phyloP scores from a whole-genome alignment of 2,797 vertebrate species.

The Margarornis squamiger region DNA sequence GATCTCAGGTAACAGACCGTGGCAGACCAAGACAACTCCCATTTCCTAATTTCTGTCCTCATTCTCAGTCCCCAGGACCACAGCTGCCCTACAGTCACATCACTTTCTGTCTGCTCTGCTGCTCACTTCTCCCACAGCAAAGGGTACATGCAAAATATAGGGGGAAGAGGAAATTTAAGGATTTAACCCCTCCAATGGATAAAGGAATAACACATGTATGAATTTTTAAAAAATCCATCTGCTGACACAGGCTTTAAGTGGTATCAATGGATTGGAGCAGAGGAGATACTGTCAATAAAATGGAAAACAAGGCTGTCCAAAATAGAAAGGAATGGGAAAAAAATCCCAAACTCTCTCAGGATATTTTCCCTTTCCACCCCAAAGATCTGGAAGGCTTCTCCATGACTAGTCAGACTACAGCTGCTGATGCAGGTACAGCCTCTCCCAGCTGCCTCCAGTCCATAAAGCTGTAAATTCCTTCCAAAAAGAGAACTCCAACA shows the following conservation, averaged over 20 bases:
- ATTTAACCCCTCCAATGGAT: neutral
- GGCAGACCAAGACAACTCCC: neutral
- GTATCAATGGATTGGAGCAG: neutral
- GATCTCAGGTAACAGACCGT: neutral
- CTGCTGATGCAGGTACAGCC: neutral
- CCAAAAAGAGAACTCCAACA: neutral
- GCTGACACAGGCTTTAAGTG: neutral
- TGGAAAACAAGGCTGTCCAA: neutral
- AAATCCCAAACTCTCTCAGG: neutral
- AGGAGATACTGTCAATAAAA: neutral
- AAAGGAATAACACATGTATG: neutral
- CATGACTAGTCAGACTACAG: neutral
- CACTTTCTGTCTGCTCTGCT: neutral
- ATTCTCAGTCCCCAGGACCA: neutral
- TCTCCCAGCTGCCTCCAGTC: neutral
- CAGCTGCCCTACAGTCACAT: constrained; percentile 7
- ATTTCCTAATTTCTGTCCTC: neutral
- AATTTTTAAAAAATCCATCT: neutral
- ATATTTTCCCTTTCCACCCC: neutral
- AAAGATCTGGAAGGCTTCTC: neutral
- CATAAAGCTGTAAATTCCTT: neutral
- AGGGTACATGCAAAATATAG: neutral
- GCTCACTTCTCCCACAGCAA: neutral
- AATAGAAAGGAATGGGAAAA: neutral
- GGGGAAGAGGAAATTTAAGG: neutral